Conservation (phyloP, 2,888 invertebrate species). For the Brachyopa scutellaris region DNA sequence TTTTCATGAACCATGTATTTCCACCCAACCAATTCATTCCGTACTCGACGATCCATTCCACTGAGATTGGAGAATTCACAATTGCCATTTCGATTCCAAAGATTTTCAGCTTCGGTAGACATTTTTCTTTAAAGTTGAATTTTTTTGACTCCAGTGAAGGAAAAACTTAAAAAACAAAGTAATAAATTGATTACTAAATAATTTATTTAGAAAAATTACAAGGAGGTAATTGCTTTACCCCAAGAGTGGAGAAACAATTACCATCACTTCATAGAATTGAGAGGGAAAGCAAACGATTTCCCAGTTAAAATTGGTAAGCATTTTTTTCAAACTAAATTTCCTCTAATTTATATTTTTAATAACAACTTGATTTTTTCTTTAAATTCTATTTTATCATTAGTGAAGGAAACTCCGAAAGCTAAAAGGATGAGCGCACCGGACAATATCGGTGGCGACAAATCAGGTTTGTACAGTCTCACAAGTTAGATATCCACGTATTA, state of each 20-base stretch:
- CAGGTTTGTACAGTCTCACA: slow-evolving; percentile 63
- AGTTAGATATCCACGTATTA: slow-evolving; percentile 15
- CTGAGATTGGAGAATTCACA: too few species aligned
- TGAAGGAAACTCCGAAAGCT: slow-evolving; percentile 48
- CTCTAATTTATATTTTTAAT: not conserved
- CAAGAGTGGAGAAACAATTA: not conserved
- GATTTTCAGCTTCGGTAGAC: slow-evolving; percentile 64
- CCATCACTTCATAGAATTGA: not conserved
- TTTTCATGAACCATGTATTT: too few species aligned
- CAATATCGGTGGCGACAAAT: slow-evolving; percentile 68
- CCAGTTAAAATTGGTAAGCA: slow-evolving; percentile 26
- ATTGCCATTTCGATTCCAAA: slow-evolving; percentile 42
- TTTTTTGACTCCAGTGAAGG: slow-evolving; percentile 23
- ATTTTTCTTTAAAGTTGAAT: slow-evolving; percentile 63
- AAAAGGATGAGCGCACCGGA: slow-evolving; percentile 73
- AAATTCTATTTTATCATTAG: not conserved
- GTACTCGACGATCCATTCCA: not conserved
- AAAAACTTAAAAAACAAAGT: slow-evolving; percentile 21
- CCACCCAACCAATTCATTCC: not conserved
- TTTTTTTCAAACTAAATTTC: slow-evolving; percentile 2
- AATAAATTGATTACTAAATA: not conserved
- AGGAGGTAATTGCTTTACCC: slow-evolving; percentile 25
- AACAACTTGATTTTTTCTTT: not conserved
- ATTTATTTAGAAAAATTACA: not conserved
- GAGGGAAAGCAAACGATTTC: slow-evolving; percentile 10